Percentiles rank a stretch among this genome's conserved stretches.
Evolutionary conservation across 2,888 invertebrate genomes (phyloP).

Genomic region (Gryllus longicercus): DNA sequence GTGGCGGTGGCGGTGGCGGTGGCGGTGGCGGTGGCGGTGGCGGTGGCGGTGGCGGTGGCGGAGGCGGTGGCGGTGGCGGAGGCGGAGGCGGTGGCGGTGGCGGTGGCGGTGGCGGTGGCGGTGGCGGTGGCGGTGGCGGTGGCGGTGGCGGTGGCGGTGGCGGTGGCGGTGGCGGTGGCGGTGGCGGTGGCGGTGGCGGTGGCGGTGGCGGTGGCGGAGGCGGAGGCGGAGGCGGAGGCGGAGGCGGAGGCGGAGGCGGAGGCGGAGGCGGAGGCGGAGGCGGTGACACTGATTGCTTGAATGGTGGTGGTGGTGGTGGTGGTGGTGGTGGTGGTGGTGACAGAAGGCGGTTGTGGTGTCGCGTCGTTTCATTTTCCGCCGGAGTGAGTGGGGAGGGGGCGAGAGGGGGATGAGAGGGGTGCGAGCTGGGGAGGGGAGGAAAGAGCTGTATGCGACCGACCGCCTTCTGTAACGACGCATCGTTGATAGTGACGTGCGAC

Average conservation of each 20-base stretch:
- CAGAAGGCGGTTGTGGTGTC: background rate
- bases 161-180: background rate
- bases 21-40: conserved; percentile 4
- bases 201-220: background rate
- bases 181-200: background rate
- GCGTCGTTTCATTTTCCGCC: background rate
- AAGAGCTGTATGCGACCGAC: no score
- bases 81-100: background rate
- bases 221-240: background rate
- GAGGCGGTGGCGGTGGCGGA: background rate
- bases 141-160: background rate
- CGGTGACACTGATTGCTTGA: no score
- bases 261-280: background rate
- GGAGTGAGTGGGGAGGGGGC: no score
- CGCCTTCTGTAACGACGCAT: no score
- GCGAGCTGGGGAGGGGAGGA: no score
- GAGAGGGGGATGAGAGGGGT: no score
- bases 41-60: background rate
- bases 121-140: background rate
- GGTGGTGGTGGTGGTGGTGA: background rate
- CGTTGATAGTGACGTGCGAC: no score
- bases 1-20: background rate
- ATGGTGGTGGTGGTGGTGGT: background rate
- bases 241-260: background rate
- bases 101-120: background rate